A percentile compares a stretch with the other conserved stretches of the same genome.
Evolutionary conservation across 2,888 invertebrate species (phyloP).

Genomic region (Drosophila basisetae): DNA sequence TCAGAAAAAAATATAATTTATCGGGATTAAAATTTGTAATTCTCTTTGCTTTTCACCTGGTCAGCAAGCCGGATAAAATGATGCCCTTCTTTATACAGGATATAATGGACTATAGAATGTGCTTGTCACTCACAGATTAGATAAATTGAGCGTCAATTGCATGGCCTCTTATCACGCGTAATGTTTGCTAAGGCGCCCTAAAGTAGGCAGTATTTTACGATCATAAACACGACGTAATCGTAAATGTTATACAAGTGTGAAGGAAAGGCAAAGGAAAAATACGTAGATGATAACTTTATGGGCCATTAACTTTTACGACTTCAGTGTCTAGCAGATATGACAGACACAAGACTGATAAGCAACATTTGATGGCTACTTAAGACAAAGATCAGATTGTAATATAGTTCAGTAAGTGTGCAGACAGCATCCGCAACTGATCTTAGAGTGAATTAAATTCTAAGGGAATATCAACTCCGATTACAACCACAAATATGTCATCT

Average conservation of each 20-base stretch:
- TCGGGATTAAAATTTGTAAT: not conserved
- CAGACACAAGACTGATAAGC: conserved; percentile 47
- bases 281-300: conserved; percentile 39
- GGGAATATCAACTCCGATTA: conserved; percentile 37
- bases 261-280: conserved; percentile 3
- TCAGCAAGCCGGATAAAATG: conserved; percentile 86
- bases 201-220: conserved; percentile 8
- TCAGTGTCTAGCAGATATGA: conserved; percentile 42
- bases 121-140: conserved; percentile 5
- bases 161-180: not conserved
- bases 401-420: conserved; percentile 23
- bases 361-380: conserved; percentile 48
- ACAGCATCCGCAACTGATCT: conserved; percentile 37
- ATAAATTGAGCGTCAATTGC: not conserved
- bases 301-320: conserved; percentile 41
- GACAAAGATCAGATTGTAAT: conserved; percentile 12
- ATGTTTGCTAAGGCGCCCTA: conserved; percentile 1
- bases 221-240: not conserved
- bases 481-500: conserved; percentile 15
- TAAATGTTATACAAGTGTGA: not conserved
- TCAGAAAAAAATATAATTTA: too few species aligned
- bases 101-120: conserved; percentile 73
- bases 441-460: not conserved
- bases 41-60: conserved; percentile 69
- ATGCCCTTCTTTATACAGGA: conserved; percentile 88